These are phyloP conservation scores for Lonchura striata DNA, from an alignment of 2,113 vertebrate species.

Conservation along the genomic window DNA sequence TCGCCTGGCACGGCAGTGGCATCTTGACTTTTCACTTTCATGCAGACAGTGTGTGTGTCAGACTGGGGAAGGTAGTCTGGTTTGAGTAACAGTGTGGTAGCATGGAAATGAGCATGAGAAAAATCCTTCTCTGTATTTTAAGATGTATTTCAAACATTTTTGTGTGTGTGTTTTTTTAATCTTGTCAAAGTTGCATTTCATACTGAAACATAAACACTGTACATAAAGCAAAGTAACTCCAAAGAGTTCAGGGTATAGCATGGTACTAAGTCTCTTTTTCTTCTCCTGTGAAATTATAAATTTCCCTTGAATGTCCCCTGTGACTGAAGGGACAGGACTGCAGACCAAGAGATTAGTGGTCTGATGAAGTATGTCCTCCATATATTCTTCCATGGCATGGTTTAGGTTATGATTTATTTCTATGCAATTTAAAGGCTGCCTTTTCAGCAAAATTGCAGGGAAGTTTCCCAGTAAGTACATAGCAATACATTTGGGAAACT, in stretches of 20 bases:
- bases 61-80: neutral
- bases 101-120: neutral
- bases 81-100: neutral
- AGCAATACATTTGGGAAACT: neutral
- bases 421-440: neutral
- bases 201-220: neutral
- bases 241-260: neutral
- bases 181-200: neutral
- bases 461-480: neutral
- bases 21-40: fast-evolving
- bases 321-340: neutral
- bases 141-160: neutral
- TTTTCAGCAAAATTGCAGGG: neutral
- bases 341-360: fast-evolving
- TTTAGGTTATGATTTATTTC: neutral
- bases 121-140: neutral
- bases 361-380: neutral
- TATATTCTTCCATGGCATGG: neutral
- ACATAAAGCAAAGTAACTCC: neutral
- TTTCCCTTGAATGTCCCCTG: neutral
- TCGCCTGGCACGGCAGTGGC: fast-evolving
- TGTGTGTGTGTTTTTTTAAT: neutral
- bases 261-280: neutral
- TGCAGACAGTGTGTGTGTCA: neutral
- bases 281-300: neutral